Evolutionary conservation across 1,140 invertebrate genomes (phyloP).

Genomic region (Dryas iulia): DNA sequence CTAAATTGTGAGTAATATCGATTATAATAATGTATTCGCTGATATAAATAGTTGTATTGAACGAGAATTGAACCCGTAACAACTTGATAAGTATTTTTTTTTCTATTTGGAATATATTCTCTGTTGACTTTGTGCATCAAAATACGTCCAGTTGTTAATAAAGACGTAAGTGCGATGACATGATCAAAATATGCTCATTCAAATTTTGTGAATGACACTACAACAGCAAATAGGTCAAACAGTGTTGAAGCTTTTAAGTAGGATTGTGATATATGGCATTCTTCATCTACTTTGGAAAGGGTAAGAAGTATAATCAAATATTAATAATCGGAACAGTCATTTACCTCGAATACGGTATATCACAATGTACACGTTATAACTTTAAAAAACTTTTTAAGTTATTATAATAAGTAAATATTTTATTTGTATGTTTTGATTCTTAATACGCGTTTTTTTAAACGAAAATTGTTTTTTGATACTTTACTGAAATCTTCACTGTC

Average conservation of each 20-base stretch:
- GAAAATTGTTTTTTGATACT: too few relatives aligned
- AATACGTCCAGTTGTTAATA: conserved; percentile 16
- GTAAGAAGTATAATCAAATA: conserved; percentile 16
- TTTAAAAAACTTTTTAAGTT: neutral
- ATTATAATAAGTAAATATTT: neutral
- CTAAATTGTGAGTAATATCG: neutral
- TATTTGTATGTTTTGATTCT: too few relatives aligned
- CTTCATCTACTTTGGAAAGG: conserved; percentile 33
- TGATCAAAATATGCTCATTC: conserved; percentile 17
- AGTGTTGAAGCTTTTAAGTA: conserved; percentile 26
- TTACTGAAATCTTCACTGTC: too few relatives aligned
- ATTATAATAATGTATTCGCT: neutral
- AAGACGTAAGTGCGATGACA: conserved; percentile 27
- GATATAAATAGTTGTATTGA: neutral
- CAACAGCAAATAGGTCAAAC: conserved; percentile 29
- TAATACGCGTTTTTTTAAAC: neutral
- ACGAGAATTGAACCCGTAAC: neutral
- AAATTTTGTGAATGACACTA: conserved; percentile 16
- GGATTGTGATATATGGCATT: conserved; percentile 35
- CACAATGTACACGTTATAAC: conserved; percentile 23
- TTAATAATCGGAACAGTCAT: conserved; percentile 22
- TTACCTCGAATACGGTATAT: conserved; percentile 33
- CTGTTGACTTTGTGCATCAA: conserved; percentile 7
- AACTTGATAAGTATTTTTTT: neutral
- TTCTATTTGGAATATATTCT: neutral